Percentiles rank a stretch among this genome's conserved stretches.
These are phyloP conservation scores for Galerucella nymphaeae DNA, from an alignment of 2,888 invertebrate species.

Conservation along the genomic window DNA sequence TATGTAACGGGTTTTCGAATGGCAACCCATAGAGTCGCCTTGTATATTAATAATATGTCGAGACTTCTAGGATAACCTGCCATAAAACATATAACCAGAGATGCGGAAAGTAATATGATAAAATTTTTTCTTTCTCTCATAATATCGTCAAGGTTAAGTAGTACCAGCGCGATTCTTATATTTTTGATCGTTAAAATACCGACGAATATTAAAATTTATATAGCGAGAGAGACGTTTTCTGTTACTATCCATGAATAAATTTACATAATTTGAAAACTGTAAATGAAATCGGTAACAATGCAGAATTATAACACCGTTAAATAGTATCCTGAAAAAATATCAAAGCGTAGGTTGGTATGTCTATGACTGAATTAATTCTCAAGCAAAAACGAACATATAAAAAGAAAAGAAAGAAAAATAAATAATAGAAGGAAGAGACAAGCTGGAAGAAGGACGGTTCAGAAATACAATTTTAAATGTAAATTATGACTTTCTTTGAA, in stretches of 20 bases:
- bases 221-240: slow-evolving; percentile 15
- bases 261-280: slow-evolving; percentile 18
- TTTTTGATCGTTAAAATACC: slow-evolving; percentile 40
- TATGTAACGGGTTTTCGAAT: background rate
- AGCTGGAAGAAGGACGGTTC: too few relatives aligned
- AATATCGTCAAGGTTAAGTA: slow-evolving; percentile 26
- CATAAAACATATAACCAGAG: slow-evolving; percentile 40
- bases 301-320: slow-evolving; percentile 21
- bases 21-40: slow-evolving; percentile 15
- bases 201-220: slow-evolving; percentile 30
- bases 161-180: slow-evolving; percentile 16
- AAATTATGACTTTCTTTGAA: too few relatives aligned
- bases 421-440: too few relatives aligned
- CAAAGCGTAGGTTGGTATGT: background rate
- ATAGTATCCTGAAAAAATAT: background rate
- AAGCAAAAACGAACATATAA: too few relatives aligned
- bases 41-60: slow-evolving; percentile 25
- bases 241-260: slow-evolving; percentile 20
- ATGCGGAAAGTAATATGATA: slow-evolving; percentile 38
- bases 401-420: too few relatives aligned
- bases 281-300: slow-evolving; percentile 27
- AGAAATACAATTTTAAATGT: too few relatives aligned
- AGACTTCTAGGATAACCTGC: slow-evolving; percentile 22
- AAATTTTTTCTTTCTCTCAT: slow-evolving; percentile 19
- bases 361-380: background rate